Evolutionary conservation across 1,140 invertebrate species (phyloP).

Genomic region (Samia ricini): DNA sequence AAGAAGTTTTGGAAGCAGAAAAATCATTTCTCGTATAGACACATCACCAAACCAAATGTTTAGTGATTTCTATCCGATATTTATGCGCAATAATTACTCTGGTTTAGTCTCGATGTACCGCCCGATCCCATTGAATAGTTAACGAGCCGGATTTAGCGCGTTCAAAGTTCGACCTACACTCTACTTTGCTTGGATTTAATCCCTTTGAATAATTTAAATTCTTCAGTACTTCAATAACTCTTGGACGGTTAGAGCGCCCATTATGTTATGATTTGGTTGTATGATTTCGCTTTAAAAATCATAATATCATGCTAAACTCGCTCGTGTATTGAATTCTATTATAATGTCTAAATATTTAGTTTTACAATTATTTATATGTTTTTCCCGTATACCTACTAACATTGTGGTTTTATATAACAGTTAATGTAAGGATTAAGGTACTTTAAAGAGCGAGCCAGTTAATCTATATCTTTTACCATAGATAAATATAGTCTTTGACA

Average conservation of each 20-base stretch:
- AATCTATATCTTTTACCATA: too few species aligned
- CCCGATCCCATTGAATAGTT: conserved; percentile 29
- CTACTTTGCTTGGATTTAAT: conserved; percentile 13
- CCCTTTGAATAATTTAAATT: conserved; percentile 19
- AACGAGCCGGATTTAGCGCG: conserved; percentile 29
- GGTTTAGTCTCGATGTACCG: conserved; percentile 29
- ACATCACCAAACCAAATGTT: not conserved
- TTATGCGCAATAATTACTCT: conserved; percentile 27
- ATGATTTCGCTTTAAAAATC: too few species aligned
- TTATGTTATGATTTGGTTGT: not conserved
- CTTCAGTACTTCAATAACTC: not conserved
- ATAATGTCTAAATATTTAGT: too few species aligned
- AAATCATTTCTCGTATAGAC: not conserved
- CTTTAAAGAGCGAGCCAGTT: too few species aligned
- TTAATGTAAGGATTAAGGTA: too few species aligned
- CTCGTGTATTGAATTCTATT: too few species aligned
- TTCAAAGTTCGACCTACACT: conserved; percentile 13
- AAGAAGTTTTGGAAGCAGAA: not conserved
- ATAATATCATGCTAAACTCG: too few species aligned
- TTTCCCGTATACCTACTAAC: too few species aligned
- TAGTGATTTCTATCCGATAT: conserved; percentile 1
- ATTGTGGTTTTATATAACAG: too few species aligned
- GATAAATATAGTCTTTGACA: too few species aligned
- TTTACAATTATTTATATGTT: too few species aligned
- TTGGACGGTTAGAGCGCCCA: not conserved